Conservation (phyloP, 92 coral and sea anemone species). For the Galaxea fascicularis region DNA sequence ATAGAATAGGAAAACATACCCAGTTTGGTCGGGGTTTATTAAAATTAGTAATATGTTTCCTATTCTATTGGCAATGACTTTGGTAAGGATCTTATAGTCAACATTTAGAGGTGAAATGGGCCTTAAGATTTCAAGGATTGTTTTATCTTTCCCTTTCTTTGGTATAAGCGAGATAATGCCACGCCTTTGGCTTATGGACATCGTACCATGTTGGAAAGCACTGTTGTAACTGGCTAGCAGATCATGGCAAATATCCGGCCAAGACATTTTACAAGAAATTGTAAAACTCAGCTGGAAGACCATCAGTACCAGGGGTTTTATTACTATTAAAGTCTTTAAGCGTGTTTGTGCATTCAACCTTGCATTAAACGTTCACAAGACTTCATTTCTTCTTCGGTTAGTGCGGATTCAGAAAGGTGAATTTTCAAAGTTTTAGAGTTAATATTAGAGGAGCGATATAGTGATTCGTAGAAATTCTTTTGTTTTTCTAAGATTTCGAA, state of each 20-base stretch:
- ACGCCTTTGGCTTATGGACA: not conserved
- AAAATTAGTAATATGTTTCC: not conserved
- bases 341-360: constrained; percentile 6
- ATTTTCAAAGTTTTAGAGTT: not conserved
- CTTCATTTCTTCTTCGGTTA: constrained; percentile 1
- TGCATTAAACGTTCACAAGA: not conserved
- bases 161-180: constrained; percentile 2
- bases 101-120: constrained; percentile 5
- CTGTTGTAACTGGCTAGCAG: constrained; percentile 4
- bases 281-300: constrained; percentile 2
- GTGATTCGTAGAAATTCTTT: constrained; percentile 1
- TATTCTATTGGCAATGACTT: too few relatives aligned
- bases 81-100: too few relatives aligned
- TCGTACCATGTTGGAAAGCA: constrained; percentile 3
- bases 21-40: constrained; percentile 20
- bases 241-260: not conserved
- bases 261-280: not conserved
- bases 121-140: not conserved
- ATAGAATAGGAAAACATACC: too few relatives aligned
- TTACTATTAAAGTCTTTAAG: not conserved
- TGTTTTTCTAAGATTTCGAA: constrained; percentile 16
- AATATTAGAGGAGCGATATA: not conserved
- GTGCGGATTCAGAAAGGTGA: not conserved
- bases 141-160: not conserved
- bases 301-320: constrained; percentile 2